Evolutionary conservation across 1,140 invertebrate species (phyloP), one percentile per base, ranked within the genome.

Genomic region (Hetaerina americana): DNA sequence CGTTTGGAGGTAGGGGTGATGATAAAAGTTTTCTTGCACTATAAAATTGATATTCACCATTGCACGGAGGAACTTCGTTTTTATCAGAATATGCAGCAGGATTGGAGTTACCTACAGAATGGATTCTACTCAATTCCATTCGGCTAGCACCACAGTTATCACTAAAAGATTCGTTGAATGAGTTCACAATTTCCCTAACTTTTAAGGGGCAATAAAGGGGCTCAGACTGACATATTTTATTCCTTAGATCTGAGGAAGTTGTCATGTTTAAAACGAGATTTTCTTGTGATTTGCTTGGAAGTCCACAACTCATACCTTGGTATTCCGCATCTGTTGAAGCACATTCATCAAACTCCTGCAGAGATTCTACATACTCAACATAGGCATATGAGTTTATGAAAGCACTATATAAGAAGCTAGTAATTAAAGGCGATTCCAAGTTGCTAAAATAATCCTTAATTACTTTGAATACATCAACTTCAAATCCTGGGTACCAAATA

Each of bases 1-100:
- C 75, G 67, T 77, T 77, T 26, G 75, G 70, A 25, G 75, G 75
- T 29, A 77, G 68, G 22, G 40, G 22, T 57, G 40, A 12, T 5
- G 40, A 57, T 12, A 57, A 57, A 57, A 57, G 40, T 57, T 57
- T 57, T 3, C 10, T 12, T 18, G 40, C 10, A 57, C 22, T 57
- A 18, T 18, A 18, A 57, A 57, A 57, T 10, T 57, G 40, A 5
- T 3, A 57, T n/a, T n/a, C n/a, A n/a, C n/a, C n/a, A n/a, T n/a
- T n/a, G n/a, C n/a, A n/a, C n/a, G n/a, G n/a, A n/a, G n/a, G n/a
- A n/a, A n/a, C n/a, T n/a, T n/a, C n/a, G n/a, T n/a, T n/a, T n/a
- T n/a, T n/a, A n/a, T n/a, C n/a, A n/a, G n/a, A n/a, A n/a, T n/a
- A n/a, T n/a, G n/a, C n/a, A n/a, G n/a, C n/a, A n/a, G n/a, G n/a